These are phyloP conservation scores for Drosophila kurseongensis DNA, from an alignment of 1,140 invertebrate species.

Conservation along the genomic window DNA sequence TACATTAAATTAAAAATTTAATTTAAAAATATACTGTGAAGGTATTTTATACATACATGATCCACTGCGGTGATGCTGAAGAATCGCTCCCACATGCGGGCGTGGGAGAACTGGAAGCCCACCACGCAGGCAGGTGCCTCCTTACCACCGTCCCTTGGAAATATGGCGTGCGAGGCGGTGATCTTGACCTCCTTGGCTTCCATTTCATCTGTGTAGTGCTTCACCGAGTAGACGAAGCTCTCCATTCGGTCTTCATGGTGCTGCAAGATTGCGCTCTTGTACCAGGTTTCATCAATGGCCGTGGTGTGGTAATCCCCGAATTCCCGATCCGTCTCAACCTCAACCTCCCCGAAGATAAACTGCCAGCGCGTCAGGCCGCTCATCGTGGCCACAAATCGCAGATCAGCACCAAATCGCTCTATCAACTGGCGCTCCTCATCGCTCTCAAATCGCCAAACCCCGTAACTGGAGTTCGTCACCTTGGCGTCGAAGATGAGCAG, in stretches of 20 bases:
- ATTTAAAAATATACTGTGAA: too few species aligned
- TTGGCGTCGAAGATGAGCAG: conserved; percentile 95
- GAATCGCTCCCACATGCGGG: conserved; percentile 88
- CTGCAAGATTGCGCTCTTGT: conserved; percentile 94
- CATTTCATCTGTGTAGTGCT: conserved; percentile 87
- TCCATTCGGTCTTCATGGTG: conserved; percentile 89
- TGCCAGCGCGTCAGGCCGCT: conserved; percentile 95
- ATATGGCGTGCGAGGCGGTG: conserved; percentile 94
- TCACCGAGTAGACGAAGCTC: conserved; percentile 91
- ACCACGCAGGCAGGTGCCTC: conserved; percentile 95
- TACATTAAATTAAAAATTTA: too few species aligned
- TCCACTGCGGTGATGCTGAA: conserved; percentile 88
- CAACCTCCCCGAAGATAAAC: conserved; percentile 87
- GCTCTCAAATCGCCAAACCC: conserved; percentile 86
- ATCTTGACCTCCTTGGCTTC: conserved; percentile 87
- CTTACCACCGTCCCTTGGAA: conserved; percentile 90
- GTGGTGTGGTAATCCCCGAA: conserved; percentile 92
- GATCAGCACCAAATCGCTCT: conserved; percentile 88
- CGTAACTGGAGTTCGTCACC: conserved; percentile 90
- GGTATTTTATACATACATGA: conserved; percentile 58
- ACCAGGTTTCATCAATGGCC: conserved; percentile 96
- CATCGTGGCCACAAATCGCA: conserved; percentile 94
- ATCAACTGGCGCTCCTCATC: conserved; percentile 86
- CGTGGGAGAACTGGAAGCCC: conserved; percentile 92
- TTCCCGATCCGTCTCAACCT: conserved; percentile 86